phyloP scores from a whole-genome alignment of 2,888 invertebrate species.

The Netelia virgata region DNA sequence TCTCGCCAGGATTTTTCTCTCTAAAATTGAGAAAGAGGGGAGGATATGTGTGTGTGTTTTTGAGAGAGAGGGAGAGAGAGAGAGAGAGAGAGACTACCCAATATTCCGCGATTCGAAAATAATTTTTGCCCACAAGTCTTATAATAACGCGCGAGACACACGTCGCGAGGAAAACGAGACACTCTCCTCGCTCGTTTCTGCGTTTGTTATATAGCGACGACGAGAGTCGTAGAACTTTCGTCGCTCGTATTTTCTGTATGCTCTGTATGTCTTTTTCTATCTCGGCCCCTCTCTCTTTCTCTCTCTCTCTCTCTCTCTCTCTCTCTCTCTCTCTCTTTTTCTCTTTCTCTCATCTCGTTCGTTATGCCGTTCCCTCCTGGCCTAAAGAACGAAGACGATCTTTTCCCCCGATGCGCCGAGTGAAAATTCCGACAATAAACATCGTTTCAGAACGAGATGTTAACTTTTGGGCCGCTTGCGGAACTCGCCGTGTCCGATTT shows the following conservation, averaged over 20 bases:
- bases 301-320: neutral
- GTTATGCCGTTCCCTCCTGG: constrained; percentile 9
- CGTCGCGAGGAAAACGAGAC: constrained; percentile 5
- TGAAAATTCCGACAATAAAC: constrained; percentile 67
- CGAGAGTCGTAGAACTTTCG: constrained; percentile 66
- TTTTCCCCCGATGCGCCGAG: constrained; percentile 60
- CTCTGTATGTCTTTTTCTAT: neutral
- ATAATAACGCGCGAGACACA: constrained; percentile 31
- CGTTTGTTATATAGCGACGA: neutral
- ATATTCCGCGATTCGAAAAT: constrained; percentile 63
- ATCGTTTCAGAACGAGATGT: constrained; percentile 40
- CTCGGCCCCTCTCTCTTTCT: constrained; percentile 21
- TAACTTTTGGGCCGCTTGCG: neutral
- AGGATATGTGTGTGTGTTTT: neutral
- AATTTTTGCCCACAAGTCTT: constrained; percentile 54
- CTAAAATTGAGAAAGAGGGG: neutral
- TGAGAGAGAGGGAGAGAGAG: neutral
- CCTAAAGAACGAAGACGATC: constrained; percentile 19
- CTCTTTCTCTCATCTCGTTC: neutral
- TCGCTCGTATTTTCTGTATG: constrained; percentile 54
- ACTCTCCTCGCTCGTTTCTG: neutral
- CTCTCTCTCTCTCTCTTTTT: constrained; percentile 13
- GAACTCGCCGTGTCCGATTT: neutral
- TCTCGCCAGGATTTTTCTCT: neutral
- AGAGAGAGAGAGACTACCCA: constrained; percentile 16